These are phyloP conservation scores for Varanus komodoensis DNA, from an alignment of 2,113 vertebrate genomes.

Conservation along the genomic window DNA sequence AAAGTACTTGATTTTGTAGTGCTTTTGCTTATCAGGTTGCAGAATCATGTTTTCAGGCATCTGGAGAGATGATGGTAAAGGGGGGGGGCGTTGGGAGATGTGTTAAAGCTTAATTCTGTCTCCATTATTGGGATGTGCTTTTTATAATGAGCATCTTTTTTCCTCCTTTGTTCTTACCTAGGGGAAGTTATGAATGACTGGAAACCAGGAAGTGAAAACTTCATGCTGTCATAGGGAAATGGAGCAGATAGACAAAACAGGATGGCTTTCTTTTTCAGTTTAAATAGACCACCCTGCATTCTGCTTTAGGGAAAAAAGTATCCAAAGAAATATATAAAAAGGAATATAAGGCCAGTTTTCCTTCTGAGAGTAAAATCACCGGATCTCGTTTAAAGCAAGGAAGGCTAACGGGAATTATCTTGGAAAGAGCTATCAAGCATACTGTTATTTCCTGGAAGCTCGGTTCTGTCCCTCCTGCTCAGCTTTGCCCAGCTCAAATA, in stretches of 20 bases:
- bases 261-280: slow-evolving; percentile 72
- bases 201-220: slow-evolving; percentile 72
- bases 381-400: slow-evolving; percentile 54
- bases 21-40: not conserved
- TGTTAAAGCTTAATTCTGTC: slow-evolving; percentile 36
- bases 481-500: slow-evolving; percentile 69
- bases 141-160: not conserved
- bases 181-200: slow-evolving; percentile 76
- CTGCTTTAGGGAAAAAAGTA: slow-evolving; percentile 58
- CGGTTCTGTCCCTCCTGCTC: slow-evolving; percentile 54
- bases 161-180: not conserved
- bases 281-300: slow-evolving; percentile 67
- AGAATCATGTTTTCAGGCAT: not conserved
- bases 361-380: slow-evolving; percentile 59
- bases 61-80: fast-evolving
- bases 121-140: slow-evolving; percentile 53
- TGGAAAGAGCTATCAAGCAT: slow-evolving; percentile 24
- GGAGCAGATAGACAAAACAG: slow-evolving; percentile 60
- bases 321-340: slow-evolving; percentile 72
- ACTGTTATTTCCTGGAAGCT: slow-evolving; percentile 68
- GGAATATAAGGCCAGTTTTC: slow-evolving; percentile 56
- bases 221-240: slow-evolving; percentile 68
- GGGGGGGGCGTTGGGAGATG: not conserved
- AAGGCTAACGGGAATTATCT: slow-evolving; percentile 65
- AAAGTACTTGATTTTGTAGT: not conserved